Evolutionary conservation across 2,797 vertebrate species (phyloP), one percentile per base, ranked within the genome.

Genomic region (Sebastes iracundus): DNA sequence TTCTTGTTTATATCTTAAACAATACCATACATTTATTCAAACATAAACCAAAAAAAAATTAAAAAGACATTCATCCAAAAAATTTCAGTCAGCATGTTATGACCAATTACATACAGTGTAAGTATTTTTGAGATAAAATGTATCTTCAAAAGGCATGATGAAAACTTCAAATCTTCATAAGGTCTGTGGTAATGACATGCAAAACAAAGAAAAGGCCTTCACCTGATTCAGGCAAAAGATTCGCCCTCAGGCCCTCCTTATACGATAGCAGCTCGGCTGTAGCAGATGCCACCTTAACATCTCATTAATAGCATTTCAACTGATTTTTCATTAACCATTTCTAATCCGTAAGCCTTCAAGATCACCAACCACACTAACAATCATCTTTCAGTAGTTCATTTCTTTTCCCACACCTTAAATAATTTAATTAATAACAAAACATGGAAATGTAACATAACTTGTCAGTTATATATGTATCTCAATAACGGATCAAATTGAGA

Each of bases 21-120:
- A 67, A 59, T 16, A 67, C 2, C 5, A 10, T 66, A 52, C n/a
- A 64, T 87, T 76, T 69, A 81, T 79, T 72, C 87, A 22, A 18
- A 80, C 18, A 80, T n/a, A 25, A 67, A 66, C 27, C 53, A 5
- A 30, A 77, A 73, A 35, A 25, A 59, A 60, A 62, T 58, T 52
- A 25, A n/a, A 76, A 58, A 68, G 1, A 35, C 67, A 80, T 72
- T 5, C 4, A 62, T 60, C 10, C 5, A 65, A 59, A 77, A 49
- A 7, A 27, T 4, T 53, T 10, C 4, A n/a, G 56, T 55, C 33
- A 49, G 10, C 14, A 72, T 59, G 18, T 74, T 18, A 76, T 56
- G 35, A 33, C 62, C 28, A 81, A 46, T 4, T 75, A 71, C 56
- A 80, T 71, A 80, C 8, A 83, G 56, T 0, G 5, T 33, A 6